These are phyloP conservation scores for Patella pellucida DNA, from an alignment of 2,888 invertebrate genomes.

Conservation along the genomic window DNA sequence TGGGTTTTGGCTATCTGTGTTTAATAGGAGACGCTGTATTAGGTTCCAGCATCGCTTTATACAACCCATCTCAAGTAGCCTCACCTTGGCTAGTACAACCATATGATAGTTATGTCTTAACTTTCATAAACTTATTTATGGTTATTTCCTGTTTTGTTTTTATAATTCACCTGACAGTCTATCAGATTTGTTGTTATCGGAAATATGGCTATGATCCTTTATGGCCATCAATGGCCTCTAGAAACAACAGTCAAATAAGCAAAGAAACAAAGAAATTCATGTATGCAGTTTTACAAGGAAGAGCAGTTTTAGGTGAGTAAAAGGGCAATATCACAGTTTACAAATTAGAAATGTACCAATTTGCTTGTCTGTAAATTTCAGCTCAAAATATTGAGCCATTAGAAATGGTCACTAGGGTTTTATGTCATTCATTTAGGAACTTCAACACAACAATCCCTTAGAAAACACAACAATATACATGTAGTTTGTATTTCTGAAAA, in stretches of 20 bases:
- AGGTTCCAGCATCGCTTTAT: constrained; percentile 47
- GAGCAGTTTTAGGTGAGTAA: constrained; percentile 56
- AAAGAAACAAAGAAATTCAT: constrained; percentile 62
- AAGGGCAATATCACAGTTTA: neutral
- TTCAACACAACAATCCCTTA: too few relatives aligned
- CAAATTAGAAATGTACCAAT: too few relatives aligned
- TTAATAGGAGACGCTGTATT: constrained; percentile 50
- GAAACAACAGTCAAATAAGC: constrained; percentile 50
- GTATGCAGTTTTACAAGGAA: constrained; percentile 59
- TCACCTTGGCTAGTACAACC: constrained; percentile 54
- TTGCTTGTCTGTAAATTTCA: too few relatives aligned
- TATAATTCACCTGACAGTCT: constrained; percentile 44
- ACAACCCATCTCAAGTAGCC: constrained; percentile 29
- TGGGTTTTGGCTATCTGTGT: constrained; percentile 49
- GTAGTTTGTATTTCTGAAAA: too few relatives aligned
- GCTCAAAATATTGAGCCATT: too few relatives aligned
- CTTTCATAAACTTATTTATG: constrained; percentile 47
- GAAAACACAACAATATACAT: too few relatives aligned
- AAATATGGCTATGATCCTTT: constrained; percentile 48
- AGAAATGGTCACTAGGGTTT: too few relatives aligned
- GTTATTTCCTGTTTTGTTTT: constrained; percentile 40
- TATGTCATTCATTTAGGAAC: too few relatives aligned
- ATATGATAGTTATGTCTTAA: constrained; percentile 49
- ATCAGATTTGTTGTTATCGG: constrained; percentile 45
- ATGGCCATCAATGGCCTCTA: constrained; percentile 61